phyloP scores from a whole-genome alignment of 2,797 vertebrate genomes.

The Euphonia xanthogaster region DNA sequence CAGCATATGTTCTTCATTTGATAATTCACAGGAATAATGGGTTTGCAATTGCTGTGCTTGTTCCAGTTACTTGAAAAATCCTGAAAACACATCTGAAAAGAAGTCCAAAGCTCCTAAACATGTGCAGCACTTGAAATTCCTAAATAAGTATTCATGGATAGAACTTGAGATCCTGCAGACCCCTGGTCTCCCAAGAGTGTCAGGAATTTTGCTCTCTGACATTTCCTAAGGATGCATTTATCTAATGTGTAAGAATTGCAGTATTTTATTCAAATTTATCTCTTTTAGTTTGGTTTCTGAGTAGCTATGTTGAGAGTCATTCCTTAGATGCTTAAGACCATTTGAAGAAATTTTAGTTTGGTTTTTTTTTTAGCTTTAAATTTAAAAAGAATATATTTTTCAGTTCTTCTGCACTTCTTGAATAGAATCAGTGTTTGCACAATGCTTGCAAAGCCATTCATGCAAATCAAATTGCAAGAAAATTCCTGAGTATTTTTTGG shows the following conservation, averaged over 20 bases:
- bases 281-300: background rate
- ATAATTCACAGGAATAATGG: background rate
- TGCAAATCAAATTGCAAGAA: background rate
- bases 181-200: background rate
- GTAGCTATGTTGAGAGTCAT: background rate
- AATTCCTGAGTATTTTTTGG: background rate
- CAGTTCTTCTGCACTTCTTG: background rate
- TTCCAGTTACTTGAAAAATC: background rate
- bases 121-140: background rate
- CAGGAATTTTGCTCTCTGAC: background rate
- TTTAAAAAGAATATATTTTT: background rate
- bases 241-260: background rate
- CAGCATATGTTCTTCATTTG: background rate
- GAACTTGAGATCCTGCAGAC: background rate
- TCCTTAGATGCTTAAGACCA: background rate
- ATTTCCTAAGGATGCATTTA: background rate
- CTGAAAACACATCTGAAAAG: background rate
- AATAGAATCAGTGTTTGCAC: background rate
- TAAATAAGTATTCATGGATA: background rate
- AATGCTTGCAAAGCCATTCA: background rate
- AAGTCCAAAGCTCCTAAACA: background rate
- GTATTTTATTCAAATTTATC: background rate
- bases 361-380: background rate
- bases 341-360: background rate
- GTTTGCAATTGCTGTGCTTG: accelerated